Evolutionary conservation across 2,113 vertebrate species (phyloP), one percentile per base, ranked within the genome.

Genomic region (Chrysochloris asiatica): DNA sequence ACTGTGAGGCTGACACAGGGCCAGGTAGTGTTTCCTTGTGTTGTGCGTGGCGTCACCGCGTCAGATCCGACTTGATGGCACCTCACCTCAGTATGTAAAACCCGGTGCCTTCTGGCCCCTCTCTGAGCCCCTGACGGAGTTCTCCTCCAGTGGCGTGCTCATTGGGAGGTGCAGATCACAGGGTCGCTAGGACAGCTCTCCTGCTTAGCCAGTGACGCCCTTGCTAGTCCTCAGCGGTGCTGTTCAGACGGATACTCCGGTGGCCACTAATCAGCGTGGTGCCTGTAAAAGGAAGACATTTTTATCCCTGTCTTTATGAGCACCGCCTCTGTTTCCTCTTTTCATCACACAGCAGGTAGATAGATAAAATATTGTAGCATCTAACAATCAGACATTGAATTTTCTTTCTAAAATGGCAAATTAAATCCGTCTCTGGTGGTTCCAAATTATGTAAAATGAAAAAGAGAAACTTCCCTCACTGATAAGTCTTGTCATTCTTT

Each of bases 171-270:
- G n/a, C n/a, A n/a, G n/a, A n/a, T n/a, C n/a, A n/a, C n/a, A n/a
- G n/a, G n/a, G n/a, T n/a, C n/a, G n/a, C n/a, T n/a, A n/a, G n/a
- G n/a, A n/a, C n/a, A n/a, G n/a, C n/a, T n/a, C n/a, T n/a, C n/a
- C n/a, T n/a, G n/a, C n/a, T n/a, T n/a, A n/a, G n/a, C n/a, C n/a
- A n/a, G n/a, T n/a, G n/a, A n/a, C 2, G 54, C 54, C 97, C 97
- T 97, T 97, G 96, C 98, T 98, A 95, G 17, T 22, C 59, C 97
- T 98, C 97, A 97, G 97, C 98, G 97, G 95, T 94, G 96, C 88
- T 97, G 95, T 98, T 98, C 97, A 97, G 96, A 92, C 94, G 95
- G 97, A 97, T 98, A 96, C 97, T 97, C 97, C 96, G 86, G 95
- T 88, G 95, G 96, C 95, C 92, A 71, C 97, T 97, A 97, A 97